phyloP scores from a whole-genome alignment of 2,113 vertebrate genomes.

The Dasypus novemcinctus region DNA sequence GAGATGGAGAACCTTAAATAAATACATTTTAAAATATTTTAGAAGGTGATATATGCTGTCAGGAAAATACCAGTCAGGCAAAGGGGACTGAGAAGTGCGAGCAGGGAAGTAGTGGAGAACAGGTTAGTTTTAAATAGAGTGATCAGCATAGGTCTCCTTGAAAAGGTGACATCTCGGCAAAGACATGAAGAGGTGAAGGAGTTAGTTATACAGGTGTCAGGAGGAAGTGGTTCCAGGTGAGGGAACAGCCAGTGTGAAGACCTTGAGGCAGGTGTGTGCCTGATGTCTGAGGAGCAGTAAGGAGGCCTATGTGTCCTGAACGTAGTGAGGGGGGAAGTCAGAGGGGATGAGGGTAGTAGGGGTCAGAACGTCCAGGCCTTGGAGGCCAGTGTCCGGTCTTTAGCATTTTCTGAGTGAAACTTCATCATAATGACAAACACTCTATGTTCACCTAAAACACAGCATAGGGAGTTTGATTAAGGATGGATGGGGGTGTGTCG shows the following conservation, averaged over 20 bases:
- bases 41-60: not conserved
- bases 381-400: not conserved
- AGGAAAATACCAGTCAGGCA: not conserved
- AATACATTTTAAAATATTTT: not conserved
- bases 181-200: not conserved
- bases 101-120: not conserved
- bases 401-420: not conserved
- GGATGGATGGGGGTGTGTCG: not conserved
- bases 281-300: not conserved
- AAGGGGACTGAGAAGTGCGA: not conserved
- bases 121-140: not conserved
- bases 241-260: not conserved
- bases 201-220: too few species aligned
- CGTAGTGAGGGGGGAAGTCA: not conserved
- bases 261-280: not conserved
- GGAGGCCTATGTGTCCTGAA: not conserved
- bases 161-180: not conserved
- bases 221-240: not conserved
- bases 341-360: too few species aligned
- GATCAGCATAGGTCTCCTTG: not conserved
- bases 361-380: not conserved
- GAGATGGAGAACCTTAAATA: not conserved
- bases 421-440: not conserved
- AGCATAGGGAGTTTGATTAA: not conserved
- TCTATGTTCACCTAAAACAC: not conserved